Evolutionary conservation across 2,888 invertebrate species (phyloP), one percentile per base, ranked within the genome.

Genomic region (Eupithecia subumbrata): DNA sequence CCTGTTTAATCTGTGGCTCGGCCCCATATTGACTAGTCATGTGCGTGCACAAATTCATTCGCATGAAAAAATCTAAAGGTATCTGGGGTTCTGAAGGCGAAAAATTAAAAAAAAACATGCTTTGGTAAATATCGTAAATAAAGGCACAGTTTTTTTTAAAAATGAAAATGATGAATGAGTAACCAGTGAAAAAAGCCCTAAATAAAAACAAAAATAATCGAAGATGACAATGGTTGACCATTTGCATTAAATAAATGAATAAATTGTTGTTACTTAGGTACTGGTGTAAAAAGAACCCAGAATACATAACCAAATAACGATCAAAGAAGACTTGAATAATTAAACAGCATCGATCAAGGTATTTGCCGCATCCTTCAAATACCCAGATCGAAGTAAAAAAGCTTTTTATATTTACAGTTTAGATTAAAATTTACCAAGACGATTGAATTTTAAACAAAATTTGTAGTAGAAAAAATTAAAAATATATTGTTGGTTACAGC

Each of bases 401-500:
- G n/a, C n/a, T 52, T 52, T n/a, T 8, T n/a, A n/a, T 52, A 48
- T n/a, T 7, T n/a, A 48, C 1, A 48, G 2, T 8, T n/a, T n/a
- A 48, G 48, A 48, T 9, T n/a, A n/a, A 52, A 18, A 52, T n/a
- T n/a, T 52, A 2, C 2, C 18, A 48, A 18, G 0, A 48, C 37
- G 37, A 37, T 37, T 37, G 30, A n/a, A n/a, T n/a, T n/a, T n/a
- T n/a, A 30, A 30, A 30, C 1, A 30, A 30, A 30, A 37, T 5
- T 37, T 7, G 5, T 37, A 37, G 37, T 37, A 37, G 37, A 37
- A 5, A 37, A 40, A 22, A 66, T 18, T 18, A 12, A 67, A 34
- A 2, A 40, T 67, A 22, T n/a, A 12, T 67, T 40, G 2, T 45
- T 68, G 43, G n/a, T 96, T 96, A 70, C 96, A 98, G 98, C 92